Conservation (phyloP, 2,113 vertebrate species). For the Ornithorhynchus anatinus region DNA sequence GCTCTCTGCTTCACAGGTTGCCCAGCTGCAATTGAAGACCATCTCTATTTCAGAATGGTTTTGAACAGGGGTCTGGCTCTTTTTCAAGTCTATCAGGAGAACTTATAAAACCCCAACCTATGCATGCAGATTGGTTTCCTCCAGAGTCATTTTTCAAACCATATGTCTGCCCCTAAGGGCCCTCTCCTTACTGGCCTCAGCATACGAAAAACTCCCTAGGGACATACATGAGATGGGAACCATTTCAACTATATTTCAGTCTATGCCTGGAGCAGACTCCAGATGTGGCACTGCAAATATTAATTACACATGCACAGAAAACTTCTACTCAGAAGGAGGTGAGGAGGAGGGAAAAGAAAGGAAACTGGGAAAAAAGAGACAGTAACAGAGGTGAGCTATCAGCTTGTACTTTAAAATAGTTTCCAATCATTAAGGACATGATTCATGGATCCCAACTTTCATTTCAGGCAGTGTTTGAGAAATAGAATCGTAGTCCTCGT, state of each 20-base stretch:
- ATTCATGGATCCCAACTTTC: too few relatives aligned
- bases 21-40: too few relatives aligned
- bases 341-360: background rate
- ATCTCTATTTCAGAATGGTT: background rate
- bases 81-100: background rate
- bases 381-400: background rate
- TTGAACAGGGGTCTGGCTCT: background rate
- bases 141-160: too few relatives aligned
- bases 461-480: too few relatives aligned
- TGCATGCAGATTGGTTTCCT: background rate
- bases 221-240: background rate
- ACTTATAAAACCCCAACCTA: background rate
- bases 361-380: background rate
- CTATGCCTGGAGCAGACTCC: background rate
- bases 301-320: constrained; percentile 25
- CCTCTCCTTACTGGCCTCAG: background rate
- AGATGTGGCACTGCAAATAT: constrained; percentile 20
- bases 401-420: background rate
- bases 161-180: background rate
- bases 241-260: background rate
- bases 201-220: too few relatives aligned
- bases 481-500: too few relatives aligned
- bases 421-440: background rate
- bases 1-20: too few relatives aligned
- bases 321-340: background rate